Conservation (phyloP, 2,113 vertebrate species). For the Polypterus bichir region DNA sequence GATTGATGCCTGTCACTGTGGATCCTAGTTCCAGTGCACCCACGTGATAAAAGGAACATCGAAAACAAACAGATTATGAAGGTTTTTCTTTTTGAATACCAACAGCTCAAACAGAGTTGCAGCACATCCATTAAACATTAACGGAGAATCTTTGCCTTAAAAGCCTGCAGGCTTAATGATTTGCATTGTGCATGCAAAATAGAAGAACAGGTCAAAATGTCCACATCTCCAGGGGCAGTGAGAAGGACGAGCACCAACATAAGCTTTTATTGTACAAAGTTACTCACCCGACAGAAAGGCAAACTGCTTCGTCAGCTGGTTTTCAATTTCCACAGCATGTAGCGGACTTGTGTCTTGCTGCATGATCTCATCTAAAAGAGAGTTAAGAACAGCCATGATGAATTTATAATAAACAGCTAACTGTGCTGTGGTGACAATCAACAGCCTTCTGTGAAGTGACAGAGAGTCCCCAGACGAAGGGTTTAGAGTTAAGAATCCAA, state of each 20-base stretch:
- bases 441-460: no score
- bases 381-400: background rate
- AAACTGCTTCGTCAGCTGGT: constrained; percentile 81
- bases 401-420: no score
- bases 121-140: background rate
- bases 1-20: no score
- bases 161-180: background rate
- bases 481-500: no score
- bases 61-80: no score
- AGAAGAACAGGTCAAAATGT: background rate
- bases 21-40: no score
- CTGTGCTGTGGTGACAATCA: no score
- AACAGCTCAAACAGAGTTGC: background rate
- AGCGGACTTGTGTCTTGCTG: constrained; percentile 77
- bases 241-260: background rate
- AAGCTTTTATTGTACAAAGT: background rate
- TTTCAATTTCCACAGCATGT: constrained; percentile 75
- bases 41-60: no score
- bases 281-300: constrained; percentile 83
- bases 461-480: no score
- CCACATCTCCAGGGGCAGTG: background rate
- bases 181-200: background rate
- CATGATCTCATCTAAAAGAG: constrained; percentile 87
- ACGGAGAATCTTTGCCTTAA: background rate
- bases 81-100: no score